Base-by-base conservation (phyloP, 1,140 invertebrate species). In the Arion vulgaris region DNA sequence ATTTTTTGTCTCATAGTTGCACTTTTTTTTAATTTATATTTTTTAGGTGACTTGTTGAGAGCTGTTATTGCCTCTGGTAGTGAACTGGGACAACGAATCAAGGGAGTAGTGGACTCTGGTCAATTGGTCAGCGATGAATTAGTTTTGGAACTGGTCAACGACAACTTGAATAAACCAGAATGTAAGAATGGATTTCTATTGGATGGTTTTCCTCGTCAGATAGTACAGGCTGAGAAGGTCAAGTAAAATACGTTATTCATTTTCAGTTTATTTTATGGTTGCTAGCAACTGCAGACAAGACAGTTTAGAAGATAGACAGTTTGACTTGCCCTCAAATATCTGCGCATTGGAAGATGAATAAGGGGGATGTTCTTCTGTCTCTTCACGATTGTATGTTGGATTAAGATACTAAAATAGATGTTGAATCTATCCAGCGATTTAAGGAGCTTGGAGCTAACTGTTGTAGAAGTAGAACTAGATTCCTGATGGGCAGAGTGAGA, bases 171-270 rank as follows among this genome's bases (percentile, higher is more conserved):
- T 85, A 96, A 96, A 87, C 96, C 96, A 0, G 96, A 97, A 88
- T 99, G 98, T 92, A 95, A 95, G 86, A 96, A 97, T 93, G 98
- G 98, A 26, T 99, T 99, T 91, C 93, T 99, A 23, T 93, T 99
- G 17, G 98, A 99, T 94, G 98, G 98, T 13, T 99, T 99, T 92
- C 98, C 98, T 28, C 94, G 98, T 86, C 99, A 96, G 83, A 95
- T 98, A 28, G 94, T 94, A 32, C 98, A 99, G 93, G 98, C 98
- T 69, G 94, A 99, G 92, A 98, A 98, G 94, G 94, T 94, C 86
- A 51, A 5, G 13, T 23, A 62, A 62, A 62, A 62, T 62, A 32
- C 19, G 28, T 66, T 23, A 32, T 66, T 66, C 2, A 32, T 28
- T 32, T 23, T 66, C 17, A 66, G 62, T 66, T 32, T 66, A 19